Percentiles rank a stretch among this genome's conserved stretches.
phyloP scores from a whole-genome alignment of 2,888 invertebrate species.

The Ochropleura plecta region DNA sequence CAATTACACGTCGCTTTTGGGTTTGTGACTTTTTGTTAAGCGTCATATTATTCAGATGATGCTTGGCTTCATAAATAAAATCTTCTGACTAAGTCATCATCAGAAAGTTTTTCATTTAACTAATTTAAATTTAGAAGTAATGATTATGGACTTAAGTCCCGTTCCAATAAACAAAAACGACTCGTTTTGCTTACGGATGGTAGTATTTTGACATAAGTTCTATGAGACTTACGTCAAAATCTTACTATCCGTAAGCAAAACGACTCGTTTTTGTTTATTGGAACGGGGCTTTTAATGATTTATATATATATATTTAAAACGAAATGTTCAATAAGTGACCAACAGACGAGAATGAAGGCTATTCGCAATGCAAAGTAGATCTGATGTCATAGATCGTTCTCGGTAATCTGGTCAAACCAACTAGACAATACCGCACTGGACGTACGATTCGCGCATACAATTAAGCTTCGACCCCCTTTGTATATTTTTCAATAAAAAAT shows the following conservation, averaged over 20 bases:
- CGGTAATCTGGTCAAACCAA: conserved; percentile 48
- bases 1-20: conserved; percentile 46
- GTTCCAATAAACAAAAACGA: too few species aligned
- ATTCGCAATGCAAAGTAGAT: conserved; percentile 42
- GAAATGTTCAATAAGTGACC: conserved; percentile 11
- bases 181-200: too few species aligned
- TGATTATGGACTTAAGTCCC: too few species aligned
- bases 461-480: conserved; percentile 59
- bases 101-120: too few species aligned
- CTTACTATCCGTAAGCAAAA: too few species aligned
- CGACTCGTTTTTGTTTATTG: too few species aligned
- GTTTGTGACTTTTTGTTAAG: conserved; percentile 17
- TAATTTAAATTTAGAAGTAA: too few species aligned
- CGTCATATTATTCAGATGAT: conserved; percentile 13
- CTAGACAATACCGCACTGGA: conserved; percentile 41
- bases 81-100: not conserved
- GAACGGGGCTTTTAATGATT: too few species aligned
- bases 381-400: conserved; percentile 58
- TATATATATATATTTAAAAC: not conserved
- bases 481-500: conserved; percentile 54
- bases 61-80: not conserved
- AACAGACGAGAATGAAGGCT: conserved; percentile 26
- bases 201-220: too few species aligned
- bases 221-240: too few species aligned
- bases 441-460: conserved; percentile 52